A percentile compares a stretch with the other conserved stretches of the same genome.
Conservation (phyloP, 2,888 invertebrate genomes). For the Sarcophaga caerulescens region DNA sequence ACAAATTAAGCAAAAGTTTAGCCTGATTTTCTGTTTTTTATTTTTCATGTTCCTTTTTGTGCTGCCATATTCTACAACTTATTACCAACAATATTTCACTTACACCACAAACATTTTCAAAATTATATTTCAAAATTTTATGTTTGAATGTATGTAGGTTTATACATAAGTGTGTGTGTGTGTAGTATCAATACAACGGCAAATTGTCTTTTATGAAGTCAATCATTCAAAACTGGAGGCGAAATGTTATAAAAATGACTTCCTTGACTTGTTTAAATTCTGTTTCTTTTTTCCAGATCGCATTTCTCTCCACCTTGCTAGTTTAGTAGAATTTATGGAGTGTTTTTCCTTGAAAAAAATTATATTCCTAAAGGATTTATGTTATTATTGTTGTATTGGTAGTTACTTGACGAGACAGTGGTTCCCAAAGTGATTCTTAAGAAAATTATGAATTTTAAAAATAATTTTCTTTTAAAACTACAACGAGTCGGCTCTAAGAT, state of each 20-base stretch:
- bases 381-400: slow-evolving; percentile 41
- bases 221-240: slow-evolving; percentile 64
- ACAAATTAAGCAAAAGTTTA: slow-evolving; percentile 65
- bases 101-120: slow-evolving; percentile 18
- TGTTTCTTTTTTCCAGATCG: neutral
- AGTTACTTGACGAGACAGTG: neutral
- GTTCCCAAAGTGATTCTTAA: no score
- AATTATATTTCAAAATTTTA: slow-evolving; percentile 34
- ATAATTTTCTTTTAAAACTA: neutral
- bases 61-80: neutral
- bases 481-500: neutral
- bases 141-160: neutral
- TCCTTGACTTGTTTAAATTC: slow-evolving; percentile 26
- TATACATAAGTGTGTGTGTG: neutral
- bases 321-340: slow-evolving; percentile 15
- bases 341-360: neutral
- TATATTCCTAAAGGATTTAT: slow-evolving; percentile 52
- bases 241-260: slow-evolving; percentile 31
- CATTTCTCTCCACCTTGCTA: slow-evolving; percentile 1
- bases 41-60: neutral
- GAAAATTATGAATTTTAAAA: neutral
- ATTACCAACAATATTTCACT: slow-evolving; percentile 17
- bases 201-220: slow-evolving; percentile 62
- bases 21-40: neutral
- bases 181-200: slow-evolving; percentile 45